These are phyloP conservation scores for Orthosia gracilis DNA, from an alignment of 2,888 invertebrate species.

Conservation along the genomic window DNA sequence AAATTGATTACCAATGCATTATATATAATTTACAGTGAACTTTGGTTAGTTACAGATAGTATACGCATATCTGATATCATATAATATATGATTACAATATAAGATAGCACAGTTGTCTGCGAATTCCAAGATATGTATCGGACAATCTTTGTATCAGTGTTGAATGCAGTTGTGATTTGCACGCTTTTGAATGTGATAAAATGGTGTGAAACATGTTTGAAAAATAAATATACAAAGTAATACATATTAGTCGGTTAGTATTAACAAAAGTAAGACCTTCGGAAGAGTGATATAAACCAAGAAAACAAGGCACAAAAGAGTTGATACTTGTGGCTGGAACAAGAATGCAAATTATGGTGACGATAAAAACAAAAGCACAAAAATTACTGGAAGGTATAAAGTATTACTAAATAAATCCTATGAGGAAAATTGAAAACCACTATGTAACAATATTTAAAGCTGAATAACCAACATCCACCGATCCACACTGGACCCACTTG, in stretches of 20 bases:
- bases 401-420: too few species aligned
- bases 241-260: neutral
- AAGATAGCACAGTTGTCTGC: constrained; percentile 37
- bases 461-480: too few species aligned
- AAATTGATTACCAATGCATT: constrained; percentile 13
- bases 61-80: constrained; percentile 19
- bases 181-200: constrained; percentile 5
- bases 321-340: too few species aligned
- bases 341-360: too few species aligned
- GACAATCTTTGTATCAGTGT: constrained; percentile 37
- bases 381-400: too few species aligned
- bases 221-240: neutral
- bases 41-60: constrained; percentile 2
- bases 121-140: constrained; percentile 29
- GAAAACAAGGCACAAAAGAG: neutral
- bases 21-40: neutral
- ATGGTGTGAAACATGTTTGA: neutral
- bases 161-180: constrained; percentile 22
- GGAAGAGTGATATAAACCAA: neutral
- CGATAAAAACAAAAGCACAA: too few species aligned
- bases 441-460: too few species aligned
- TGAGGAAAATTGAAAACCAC: too few species aligned
- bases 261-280: neutral
- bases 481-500: too few species aligned
- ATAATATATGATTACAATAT: constrained; percentile 35